Evolutionary conservation across 2,797 vertebrate genomes (phyloP).

Genomic region (Rallus crepitans): DNA sequence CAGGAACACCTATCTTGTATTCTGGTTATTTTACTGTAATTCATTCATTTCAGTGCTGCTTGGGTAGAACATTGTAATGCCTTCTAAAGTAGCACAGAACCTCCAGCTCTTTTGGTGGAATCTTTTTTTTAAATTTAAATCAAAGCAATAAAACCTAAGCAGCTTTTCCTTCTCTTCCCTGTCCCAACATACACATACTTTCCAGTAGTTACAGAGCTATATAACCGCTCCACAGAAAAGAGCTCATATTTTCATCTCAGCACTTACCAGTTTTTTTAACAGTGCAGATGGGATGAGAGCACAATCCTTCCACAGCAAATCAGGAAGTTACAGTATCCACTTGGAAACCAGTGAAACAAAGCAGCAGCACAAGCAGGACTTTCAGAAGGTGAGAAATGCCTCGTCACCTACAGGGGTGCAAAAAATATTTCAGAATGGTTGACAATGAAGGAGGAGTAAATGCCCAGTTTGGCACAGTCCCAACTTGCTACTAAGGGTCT

Average conservation of each 20-base stretch:
- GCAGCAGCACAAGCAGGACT: not conserved
- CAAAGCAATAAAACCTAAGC: not conserved
- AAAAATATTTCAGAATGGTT: not conserved
- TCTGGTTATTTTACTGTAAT: not conserved
- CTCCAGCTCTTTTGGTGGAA: not conserved
- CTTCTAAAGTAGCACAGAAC: not conserved
- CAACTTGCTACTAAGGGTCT: not conserved
- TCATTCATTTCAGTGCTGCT: not conserved
- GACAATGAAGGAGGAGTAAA: not conserved
- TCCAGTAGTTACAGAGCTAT: not conserved
- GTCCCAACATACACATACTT: not conserved
- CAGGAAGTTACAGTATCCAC: rapidly evolving
- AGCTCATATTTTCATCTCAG: not conserved
- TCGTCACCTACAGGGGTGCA: not conserved
- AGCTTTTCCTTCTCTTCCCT: not conserved
- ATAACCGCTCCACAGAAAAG: not conserved
- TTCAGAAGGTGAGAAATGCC: not conserved
- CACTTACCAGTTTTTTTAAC: not conserved
- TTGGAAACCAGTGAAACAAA: not conserved
- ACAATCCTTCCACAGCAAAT: not conserved
- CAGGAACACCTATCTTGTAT: not conserved
- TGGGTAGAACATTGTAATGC: not conserved
- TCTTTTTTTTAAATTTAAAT: constrained; percentile 37
- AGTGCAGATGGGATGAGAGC: not conserved
- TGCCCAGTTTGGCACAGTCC: not conserved